phyloP scores from a whole-genome alignment of 1,140 invertebrate species.

The Pseudomyrmex gracilis region DNA sequence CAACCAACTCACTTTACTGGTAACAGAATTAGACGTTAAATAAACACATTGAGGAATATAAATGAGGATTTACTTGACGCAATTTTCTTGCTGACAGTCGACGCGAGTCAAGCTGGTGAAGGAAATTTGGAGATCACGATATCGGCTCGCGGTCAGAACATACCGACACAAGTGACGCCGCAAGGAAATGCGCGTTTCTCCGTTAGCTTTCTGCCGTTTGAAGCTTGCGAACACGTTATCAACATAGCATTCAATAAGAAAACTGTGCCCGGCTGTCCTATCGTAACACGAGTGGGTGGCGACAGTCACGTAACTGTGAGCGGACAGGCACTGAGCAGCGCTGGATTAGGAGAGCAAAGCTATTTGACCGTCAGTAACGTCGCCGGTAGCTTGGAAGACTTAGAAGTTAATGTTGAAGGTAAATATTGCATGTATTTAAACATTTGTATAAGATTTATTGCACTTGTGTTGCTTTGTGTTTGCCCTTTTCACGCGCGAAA shows the following conservation, averaged over 20 bases:
- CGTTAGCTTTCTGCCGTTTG: slow-evolving; percentile 97
- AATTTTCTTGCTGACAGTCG: slow-evolving; percentile 87
- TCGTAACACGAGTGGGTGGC: slow-evolving; percentile 90
- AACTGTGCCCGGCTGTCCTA: slow-evolving; percentile 92
- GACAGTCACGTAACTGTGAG: slow-evolving; percentile 91
- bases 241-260: slow-evolving; percentile 98
- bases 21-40: slow-evolving; percentile 65
- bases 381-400: slow-evolving; percentile 94
- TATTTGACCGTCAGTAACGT: slow-evolving; percentile 89
- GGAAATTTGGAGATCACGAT: slow-evolving; percentile 99
- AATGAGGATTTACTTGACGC: background rate
- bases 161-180: slow-evolving; percentile 98
- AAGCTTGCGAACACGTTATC: slow-evolving; percentile 97
- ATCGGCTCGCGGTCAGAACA: slow-evolving; percentile 95
- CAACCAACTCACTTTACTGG: slow-evolving; percentile 95
- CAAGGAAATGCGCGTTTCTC: slow-evolving; percentile 96
- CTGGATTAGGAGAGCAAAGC: slow-evolving; percentile 88
- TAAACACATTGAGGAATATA: background rate
- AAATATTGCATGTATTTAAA: slow-evolving; percentile 74
- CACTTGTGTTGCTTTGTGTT: too few relatives aligned
- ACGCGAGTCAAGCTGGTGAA: slow-evolving; percentile 98
- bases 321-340: slow-evolving; percentile 88
- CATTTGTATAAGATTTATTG: background rate
- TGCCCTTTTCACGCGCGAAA: too few relatives aligned
- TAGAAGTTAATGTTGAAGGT: slow-evolving; percentile 98